Percentiles rank a stretch among this genome's conserved stretches.
Evolutionary conservation across 2,113 vertebrate species (phyloP).

Genomic region (Colossoma macropomum): DNA sequence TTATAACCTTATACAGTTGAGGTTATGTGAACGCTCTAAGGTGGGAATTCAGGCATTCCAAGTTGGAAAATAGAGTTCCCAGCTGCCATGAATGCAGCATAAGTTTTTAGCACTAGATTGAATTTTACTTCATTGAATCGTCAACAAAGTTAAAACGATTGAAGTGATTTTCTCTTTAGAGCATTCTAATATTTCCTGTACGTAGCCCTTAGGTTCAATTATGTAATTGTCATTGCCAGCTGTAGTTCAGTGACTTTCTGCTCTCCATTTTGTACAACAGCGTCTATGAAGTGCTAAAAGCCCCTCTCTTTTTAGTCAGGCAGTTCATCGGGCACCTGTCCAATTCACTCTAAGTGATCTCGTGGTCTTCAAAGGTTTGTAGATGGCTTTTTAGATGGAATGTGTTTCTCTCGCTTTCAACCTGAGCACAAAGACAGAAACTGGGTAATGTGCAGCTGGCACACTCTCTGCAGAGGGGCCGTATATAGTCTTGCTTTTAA

Average conservation of each 20-base stretch:
- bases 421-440: slow-evolving; percentile 31
- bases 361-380: slow-evolving; percentile 16
- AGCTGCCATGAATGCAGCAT: no score
- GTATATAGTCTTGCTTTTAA: slow-evolving; percentile 56
- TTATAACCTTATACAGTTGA: no score
- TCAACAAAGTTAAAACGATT: neutral
- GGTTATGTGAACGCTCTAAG: no score
- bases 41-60: no score
- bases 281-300: slow-evolving; percentile 34
- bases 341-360: slow-evolving; percentile 34
- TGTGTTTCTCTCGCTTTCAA: slow-evolving; percentile 44
- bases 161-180: neutral
- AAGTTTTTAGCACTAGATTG: neutral
- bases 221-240: neutral
- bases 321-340: slow-evolving; percentile 25
- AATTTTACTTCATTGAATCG: neutral
- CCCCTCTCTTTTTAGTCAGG: slow-evolving; percentile 17
- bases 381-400: slow-evolving; percentile 43
- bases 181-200: neutral
- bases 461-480: slow-evolving; percentile 33
- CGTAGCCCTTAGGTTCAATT: neutral
- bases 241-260: neutral
- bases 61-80: no score
- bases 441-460: slow-evolving; percentile 46
- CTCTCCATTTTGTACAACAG: slow-evolving; percentile 20